Evolutionary conservation across 2,113 vertebrate genomes (phyloP).

Genomic region (Sitta europaea): DNA sequence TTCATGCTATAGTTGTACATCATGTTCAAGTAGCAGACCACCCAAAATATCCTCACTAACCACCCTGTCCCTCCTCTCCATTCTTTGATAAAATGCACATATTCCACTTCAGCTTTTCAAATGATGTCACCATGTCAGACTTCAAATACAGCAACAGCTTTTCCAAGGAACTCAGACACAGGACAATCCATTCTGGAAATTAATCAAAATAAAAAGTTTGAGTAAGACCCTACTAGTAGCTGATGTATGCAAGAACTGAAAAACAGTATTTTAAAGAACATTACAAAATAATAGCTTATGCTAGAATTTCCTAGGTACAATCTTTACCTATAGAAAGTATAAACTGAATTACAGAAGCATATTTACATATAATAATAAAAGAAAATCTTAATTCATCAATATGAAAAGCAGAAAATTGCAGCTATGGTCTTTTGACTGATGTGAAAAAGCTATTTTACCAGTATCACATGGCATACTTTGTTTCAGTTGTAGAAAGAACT

Average conservation of each 20-base stretch:
- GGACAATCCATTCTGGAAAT: background rate
- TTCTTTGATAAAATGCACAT: background rate
- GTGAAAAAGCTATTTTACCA: background rate
- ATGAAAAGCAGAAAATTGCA: background rate
- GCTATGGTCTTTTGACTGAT: background rate
- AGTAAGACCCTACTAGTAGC: background rate
- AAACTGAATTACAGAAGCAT: background rate
- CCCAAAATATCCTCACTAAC: background rate
- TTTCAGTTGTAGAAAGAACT: background rate
- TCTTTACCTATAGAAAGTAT: background rate
- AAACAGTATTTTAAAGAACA: background rate
- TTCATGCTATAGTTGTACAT: background rate
- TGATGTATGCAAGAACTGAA: background rate
- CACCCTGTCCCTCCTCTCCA: accelerated
- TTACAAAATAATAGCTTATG: background rate
- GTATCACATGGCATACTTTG: background rate
- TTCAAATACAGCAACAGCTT: background rate
- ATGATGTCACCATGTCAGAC: background rate
- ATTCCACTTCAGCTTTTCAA: background rate
- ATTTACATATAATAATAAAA: background rate
- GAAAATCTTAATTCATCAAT: conserved; percentile 6
- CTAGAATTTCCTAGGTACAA: background rate
- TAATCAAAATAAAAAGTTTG: background rate
- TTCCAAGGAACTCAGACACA: background rate
- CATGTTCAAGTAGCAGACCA: background rate